Evolutionary conservation across 2,113 vertebrate genomes (phyloP).

Genomic region (Pagrus major): DNA sequence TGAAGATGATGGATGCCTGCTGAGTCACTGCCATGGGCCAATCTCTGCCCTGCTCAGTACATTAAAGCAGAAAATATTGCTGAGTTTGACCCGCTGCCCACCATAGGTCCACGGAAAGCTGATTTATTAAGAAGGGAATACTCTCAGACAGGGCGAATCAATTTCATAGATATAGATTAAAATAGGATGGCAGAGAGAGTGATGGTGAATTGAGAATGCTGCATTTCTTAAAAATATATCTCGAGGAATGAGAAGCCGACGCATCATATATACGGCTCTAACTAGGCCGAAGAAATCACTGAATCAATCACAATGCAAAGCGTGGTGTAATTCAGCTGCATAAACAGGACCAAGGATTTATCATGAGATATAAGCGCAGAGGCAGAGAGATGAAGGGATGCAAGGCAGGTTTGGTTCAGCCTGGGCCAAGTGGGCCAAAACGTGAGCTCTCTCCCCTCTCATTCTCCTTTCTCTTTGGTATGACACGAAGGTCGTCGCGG

Average conservation of each 20-base stretch:
- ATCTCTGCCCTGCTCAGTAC: constrained; percentile 50
- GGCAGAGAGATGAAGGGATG: neutral
- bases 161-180: constrained; percentile 58
- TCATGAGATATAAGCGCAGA: neutral
- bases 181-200: constrained; percentile 40
- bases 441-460: constrained; percentile 14
- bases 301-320: constrained; percentile 5
- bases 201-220: constrained; percentile 26
- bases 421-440: constrained; percentile 17
- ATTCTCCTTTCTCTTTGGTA: constrained; percentile 33
- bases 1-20: constrained; percentile 71
- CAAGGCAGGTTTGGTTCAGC: neutral
- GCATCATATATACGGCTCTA: constrained; percentile 1
- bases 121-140: constrained; percentile 74
- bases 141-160: constrained; percentile 55
- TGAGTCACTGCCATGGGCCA: constrained; percentile 58
- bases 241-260: constrained; percentile 6
- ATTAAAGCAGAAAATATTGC: constrained; percentile 72
- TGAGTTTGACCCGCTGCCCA: constrained; percentile 63
- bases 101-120: constrained; percentile 37
- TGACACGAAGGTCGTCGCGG: constrained; percentile 54
- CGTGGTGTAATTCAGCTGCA: neutral
- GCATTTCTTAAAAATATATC: constrained; percentile 24
- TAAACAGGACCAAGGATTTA: constrained; percentile 2
- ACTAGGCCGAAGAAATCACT: neutral